A percentile compares a stretch with the other conserved stretches of the same genome.
phyloP scores from a whole-genome alignment of 2,113 vertebrate genomes.

The Myxocyprinus asiaticus region DNA sequence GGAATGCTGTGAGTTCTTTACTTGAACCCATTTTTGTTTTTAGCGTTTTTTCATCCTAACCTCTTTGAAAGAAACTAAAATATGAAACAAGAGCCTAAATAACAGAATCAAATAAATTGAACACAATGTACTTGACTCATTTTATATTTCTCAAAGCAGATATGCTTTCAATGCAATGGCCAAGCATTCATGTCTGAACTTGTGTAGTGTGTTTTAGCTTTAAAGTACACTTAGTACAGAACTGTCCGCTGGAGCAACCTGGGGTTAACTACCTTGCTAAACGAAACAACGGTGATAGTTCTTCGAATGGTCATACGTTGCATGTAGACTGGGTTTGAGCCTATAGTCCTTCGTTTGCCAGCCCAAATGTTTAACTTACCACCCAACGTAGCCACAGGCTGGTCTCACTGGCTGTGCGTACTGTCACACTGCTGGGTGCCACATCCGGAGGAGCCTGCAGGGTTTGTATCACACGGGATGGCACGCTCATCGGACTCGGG shows the following conservation, averaged over 20 bases:
- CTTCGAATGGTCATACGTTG: too few relatives aligned
- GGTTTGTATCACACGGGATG: conserved; percentile 90
- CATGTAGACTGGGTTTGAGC: too few relatives aligned
- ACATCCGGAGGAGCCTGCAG: conserved; percentile 88
- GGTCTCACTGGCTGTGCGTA: conserved; percentile 87
- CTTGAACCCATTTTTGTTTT: conserved; percentile 19
- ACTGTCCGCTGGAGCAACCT: too few relatives aligned
- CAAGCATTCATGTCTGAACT: too few relatives aligned
- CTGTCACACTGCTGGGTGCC: conserved; percentile 81
- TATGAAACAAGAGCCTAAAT: conserved; percentile 51
- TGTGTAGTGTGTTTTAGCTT: too few relatives aligned
- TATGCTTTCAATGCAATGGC: not conserved
- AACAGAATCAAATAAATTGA: conserved; percentile 44
- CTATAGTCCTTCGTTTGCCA: too few relatives aligned
- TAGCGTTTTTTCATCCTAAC: conserved; percentile 25
- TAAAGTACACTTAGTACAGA: conserved; percentile 28
- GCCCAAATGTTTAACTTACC: conserved; percentile 70
- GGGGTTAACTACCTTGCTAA: too few relatives aligned
- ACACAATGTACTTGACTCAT: not conserved
- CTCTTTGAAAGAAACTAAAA: conserved; percentile 38
- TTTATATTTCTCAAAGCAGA: conserved; percentile 19
- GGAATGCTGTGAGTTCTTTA: conserved; percentile 22
- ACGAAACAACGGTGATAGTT: too few relatives aligned
- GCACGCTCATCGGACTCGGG: conserved; percentile 80
- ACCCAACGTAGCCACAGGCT: conserved; percentile 89